These are phyloP conservation scores for Xyliphius kryptos DNA, from an alignment of 2,113 vertebrate genomes.

Conservation along the genomic window DNA sequence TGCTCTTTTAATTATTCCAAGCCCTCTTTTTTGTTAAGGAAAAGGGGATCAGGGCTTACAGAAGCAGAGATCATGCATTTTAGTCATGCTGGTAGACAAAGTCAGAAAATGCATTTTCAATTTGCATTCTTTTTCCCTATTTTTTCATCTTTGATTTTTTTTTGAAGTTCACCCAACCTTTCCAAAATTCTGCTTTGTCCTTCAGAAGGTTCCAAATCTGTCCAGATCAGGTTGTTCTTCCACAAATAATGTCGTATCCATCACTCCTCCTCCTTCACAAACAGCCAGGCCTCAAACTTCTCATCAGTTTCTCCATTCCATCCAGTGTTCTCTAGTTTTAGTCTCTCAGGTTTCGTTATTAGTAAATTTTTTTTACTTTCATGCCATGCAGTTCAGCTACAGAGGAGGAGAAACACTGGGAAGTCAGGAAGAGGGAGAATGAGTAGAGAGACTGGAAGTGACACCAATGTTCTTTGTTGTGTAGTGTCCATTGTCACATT, in stretches of 20 bases:
- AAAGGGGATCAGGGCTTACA: slow-evolving; percentile 58
- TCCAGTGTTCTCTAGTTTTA: slow-evolving; percentile 27
- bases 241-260: slow-evolving; percentile 19
- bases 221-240: slow-evolving; percentile 8
- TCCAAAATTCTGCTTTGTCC: slow-evolving; percentile 39
- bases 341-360: slow-evolving; percentile 26
- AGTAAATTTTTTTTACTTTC: slow-evolving; percentile 40
- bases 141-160: slow-evolving; percentile 20
- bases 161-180: slow-evolving; percentile 36
- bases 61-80: slow-evolving; percentile 63
- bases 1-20: slow-evolving; percentile 50
- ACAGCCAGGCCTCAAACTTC: neutral
- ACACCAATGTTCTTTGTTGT: neutral
- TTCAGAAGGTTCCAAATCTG: slow-evolving; percentile 24
- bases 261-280: slow-evolving; percentile 16
- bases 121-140: slow-evolving; percentile 19
- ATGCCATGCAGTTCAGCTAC: slow-evolving; percentile 64
- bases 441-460: slow-evolving; percentile 37
- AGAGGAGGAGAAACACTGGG: slow-evolving; percentile 49
- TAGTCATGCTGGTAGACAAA: slow-evolving; percentile 5
- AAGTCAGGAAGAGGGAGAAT: slow-evolving; percentile 39
- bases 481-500: neutral
- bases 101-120: slow-evolving; percentile 38
- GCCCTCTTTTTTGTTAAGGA: slow-evolving; percentile 54
- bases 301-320: neutral